Conservation (phyloP, 2,113 vertebrate genomes). For the Fulmarus glacialis region DNA sequence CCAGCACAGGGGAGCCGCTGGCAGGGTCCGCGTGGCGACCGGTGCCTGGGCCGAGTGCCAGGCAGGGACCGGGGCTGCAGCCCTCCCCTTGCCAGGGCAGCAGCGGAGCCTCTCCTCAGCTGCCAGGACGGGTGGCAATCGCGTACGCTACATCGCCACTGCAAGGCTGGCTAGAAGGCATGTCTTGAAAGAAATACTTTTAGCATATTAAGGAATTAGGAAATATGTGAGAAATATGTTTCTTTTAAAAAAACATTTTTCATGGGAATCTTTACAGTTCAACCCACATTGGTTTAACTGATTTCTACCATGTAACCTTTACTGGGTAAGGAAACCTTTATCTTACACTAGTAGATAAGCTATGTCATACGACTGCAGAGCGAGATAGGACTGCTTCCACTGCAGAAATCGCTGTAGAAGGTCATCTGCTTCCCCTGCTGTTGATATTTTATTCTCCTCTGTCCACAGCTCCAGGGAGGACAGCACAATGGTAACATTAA, state of each 20-base stretch:
- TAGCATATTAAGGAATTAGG: neutral
- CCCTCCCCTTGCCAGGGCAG: neutral
- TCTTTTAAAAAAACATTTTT: neutral
- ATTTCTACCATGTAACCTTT: neutral
- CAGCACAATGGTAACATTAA: slow-evolving; percentile 58
- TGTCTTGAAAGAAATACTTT: neutral
- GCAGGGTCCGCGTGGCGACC: fast-evolving
- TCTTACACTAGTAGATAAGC: slow-evolving; percentile 66
- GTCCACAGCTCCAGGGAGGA: slow-evolving; percentile 74
- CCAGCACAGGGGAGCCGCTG: neutral
- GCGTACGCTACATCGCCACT: fast-evolving
- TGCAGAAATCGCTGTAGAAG: slow-evolving; percentile 54
- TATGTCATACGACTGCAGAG: neutral
- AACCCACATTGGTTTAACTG: neutral
- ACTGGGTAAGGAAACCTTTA: neutral
- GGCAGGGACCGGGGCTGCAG: neutral
- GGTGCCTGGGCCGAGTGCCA: neutral
- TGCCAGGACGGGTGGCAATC: fast-evolving
- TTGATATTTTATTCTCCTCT: slow-evolving; percentile 45
- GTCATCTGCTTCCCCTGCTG: neutral
- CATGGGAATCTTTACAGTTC: neutral
- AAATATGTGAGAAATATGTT: fast-evolving
- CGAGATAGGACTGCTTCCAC: slow-evolving; percentile 29
- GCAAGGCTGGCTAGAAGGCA: no score
- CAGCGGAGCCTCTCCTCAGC: neutral